Conservation (phyloP, 2,797 vertebrate genomes). For the Propithecus deckenii region DNA sequence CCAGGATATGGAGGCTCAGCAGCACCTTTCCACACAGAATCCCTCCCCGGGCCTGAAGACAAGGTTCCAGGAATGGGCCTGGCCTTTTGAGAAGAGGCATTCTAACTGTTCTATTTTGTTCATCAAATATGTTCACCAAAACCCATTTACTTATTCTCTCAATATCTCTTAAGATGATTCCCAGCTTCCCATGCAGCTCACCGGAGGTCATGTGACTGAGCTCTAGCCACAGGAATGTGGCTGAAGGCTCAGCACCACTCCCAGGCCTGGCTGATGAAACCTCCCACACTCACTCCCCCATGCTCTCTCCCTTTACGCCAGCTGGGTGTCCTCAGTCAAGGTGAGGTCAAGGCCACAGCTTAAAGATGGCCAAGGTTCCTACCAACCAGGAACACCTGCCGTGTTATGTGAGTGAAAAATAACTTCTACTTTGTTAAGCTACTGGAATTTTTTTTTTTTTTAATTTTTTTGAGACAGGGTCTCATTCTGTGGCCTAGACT, state of each 20-base stretch:
- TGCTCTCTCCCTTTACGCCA: background rate
- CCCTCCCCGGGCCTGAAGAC: background rate
- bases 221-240: background rate
- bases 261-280: background rate
- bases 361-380: background rate
- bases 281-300: rapidly evolving
- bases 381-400: background rate
- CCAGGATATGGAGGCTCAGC: background rate
- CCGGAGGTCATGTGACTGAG: background rate
- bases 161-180: background rate
- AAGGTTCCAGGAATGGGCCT: background rate
- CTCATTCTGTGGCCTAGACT: background rate
- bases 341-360: background rate
- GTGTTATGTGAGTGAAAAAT: background rate
- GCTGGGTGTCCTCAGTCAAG: background rate
- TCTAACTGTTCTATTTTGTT: background rate
- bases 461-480: background rate
- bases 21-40: background rate
- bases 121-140: background rate
- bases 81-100: background rate
- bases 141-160: background rate
- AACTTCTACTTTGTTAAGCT: background rate
- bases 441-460: too few species aligned
- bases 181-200: background rate
- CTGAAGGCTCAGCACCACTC: too few species aligned